A percentile compares a stretch with the other conserved stretches of the same genome.
Evolutionary conservation across 1,140 invertebrate species (phyloP).

Genomic region (Trichonephila clavipes): DNA sequence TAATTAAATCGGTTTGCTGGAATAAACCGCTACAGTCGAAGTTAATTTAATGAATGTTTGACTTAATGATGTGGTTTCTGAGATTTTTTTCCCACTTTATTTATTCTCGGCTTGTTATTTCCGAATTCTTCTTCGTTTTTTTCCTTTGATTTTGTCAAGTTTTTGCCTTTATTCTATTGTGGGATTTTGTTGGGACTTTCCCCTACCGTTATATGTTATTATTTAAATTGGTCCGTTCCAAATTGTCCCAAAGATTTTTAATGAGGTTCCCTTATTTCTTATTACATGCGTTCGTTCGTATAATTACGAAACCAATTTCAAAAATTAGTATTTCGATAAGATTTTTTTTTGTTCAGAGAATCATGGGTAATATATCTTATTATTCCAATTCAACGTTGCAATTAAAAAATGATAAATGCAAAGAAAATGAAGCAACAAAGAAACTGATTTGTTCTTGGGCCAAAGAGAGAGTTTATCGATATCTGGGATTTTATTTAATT

Average conservation of each 20-base stretch:
- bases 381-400: too few relatives aligned
- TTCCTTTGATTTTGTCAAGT: background rate
- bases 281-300: background rate
- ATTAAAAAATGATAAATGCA: too few relatives aligned
- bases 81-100: conserved; percentile 15
- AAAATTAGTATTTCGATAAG: background rate
- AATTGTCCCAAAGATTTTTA: background rate
- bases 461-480: too few relatives aligned
- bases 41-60: conserved; percentile 56
- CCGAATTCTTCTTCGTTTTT: too few relatives aligned
- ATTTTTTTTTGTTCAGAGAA: background rate
- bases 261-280: background rate
- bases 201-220: background rate
- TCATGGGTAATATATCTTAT: background rate
- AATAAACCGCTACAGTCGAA: background rate
- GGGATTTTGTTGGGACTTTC: background rate
- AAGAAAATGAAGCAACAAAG: too few relatives aligned
- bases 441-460: too few relatives aligned
- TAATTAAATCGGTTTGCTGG: conserved; percentile 56
- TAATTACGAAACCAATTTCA: too few relatives aligned
- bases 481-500: too few relatives aligned
- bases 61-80: conserved; percentile 47
- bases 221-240: background rate
- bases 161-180: background rate
- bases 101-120: conserved; percentile 45